phyloP scores from a whole-genome alignment of 2,113 vertebrate genomes.

The Salvelinus fontinalis region DNA sequence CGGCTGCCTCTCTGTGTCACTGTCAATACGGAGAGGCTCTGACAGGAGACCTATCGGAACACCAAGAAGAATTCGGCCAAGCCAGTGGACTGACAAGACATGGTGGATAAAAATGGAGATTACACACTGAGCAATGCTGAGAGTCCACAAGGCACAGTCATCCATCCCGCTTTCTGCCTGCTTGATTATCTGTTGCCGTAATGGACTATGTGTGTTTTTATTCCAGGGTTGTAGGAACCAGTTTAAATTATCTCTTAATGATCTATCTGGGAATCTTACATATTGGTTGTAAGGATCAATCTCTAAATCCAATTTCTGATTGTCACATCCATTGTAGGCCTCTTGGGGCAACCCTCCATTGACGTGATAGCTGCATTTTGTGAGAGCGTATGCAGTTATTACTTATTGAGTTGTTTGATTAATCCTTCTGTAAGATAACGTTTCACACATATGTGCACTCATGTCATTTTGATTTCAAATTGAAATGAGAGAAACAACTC shows the following conservation, averaged over 20 bases:
- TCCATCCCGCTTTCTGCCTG: too few relatives aligned
- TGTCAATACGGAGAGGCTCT: background rate
- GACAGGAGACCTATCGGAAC: background rate
- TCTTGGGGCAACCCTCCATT: background rate
- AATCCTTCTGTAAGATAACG: constrained; percentile 65
- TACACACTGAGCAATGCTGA: background rate
- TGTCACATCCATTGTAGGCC: too few relatives aligned
- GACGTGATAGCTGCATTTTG: background rate
- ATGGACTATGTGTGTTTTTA: too few relatives aligned
- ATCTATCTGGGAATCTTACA: too few relatives aligned
- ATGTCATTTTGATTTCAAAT: constrained; percentile 77
- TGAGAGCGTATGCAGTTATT: constrained; percentile 40
- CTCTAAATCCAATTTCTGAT: too few relatives aligned
- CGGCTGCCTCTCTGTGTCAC: too few relatives aligned
- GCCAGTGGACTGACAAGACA: background rate
- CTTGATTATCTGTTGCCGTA: background rate
- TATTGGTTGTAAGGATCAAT: too few relatives aligned
- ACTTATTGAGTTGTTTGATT: constrained; percentile 42
- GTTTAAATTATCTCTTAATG: too few relatives aligned
- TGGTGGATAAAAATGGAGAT: too few relatives aligned
- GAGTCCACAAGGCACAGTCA: background rate
- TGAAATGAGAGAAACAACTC: constrained; percentile 78
- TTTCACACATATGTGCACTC: constrained; percentile 68
- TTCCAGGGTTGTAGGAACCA: too few relatives aligned
- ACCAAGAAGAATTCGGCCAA: constrained; percentile 3